Evolutionary conservation across 2,113 vertebrate species (phyloP).

Genomic region (Lucifuga dentata): DNA sequence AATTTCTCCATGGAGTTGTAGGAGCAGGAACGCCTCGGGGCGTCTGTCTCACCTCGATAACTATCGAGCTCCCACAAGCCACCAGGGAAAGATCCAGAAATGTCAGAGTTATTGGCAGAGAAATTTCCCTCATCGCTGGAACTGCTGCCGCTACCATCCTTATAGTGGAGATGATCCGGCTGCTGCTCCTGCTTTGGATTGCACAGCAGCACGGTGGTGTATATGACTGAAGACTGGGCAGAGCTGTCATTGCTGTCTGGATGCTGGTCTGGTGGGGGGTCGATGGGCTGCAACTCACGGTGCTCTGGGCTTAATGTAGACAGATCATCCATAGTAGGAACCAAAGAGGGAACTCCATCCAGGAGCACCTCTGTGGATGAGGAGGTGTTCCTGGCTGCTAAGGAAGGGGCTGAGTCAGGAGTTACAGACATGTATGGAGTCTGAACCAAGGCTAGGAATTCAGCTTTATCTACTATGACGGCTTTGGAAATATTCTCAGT

Average conservation of each 20-base stretch:
- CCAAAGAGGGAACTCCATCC: constrained; percentile 44
- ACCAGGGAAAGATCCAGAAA: constrained; percentile 73
- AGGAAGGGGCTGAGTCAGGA: neutral
- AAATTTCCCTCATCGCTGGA: constrained; percentile 81
- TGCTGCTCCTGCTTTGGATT: constrained; percentile 47
- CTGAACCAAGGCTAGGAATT: constrained; percentile 57
- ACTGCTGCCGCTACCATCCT: constrained; percentile 65
- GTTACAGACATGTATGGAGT: constrained; percentile 20
- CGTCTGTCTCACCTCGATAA: constrained; percentile 50
- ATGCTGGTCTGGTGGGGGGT: constrained; percentile 1
- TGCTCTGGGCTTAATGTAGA: neutral
- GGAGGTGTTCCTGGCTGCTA: too few species aligned
- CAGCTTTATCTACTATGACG: constrained; percentile 80
- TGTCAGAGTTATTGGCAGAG: constrained; percentile 70
- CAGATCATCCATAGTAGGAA: constrained; percentile 48
- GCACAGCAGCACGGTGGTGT: constrained; percentile 80
- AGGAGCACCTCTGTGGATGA: constrained; percentile 15
- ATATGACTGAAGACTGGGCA: constrained; percentile 83
- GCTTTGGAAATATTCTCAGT: constrained; percentile 88
- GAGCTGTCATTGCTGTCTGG: constrained; percentile 51
- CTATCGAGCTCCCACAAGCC: constrained; percentile 84
- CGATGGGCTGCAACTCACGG: neutral
- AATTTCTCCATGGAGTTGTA: constrained; percentile 88
- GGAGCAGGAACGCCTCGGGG: constrained; percentile 76
- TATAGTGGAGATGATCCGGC: constrained; percentile 49